These are phyloP conservation scores for Eupithecia pulchellata DNA, from an alignment of 2,888 invertebrate species.

Conservation along the genomic window DNA sequence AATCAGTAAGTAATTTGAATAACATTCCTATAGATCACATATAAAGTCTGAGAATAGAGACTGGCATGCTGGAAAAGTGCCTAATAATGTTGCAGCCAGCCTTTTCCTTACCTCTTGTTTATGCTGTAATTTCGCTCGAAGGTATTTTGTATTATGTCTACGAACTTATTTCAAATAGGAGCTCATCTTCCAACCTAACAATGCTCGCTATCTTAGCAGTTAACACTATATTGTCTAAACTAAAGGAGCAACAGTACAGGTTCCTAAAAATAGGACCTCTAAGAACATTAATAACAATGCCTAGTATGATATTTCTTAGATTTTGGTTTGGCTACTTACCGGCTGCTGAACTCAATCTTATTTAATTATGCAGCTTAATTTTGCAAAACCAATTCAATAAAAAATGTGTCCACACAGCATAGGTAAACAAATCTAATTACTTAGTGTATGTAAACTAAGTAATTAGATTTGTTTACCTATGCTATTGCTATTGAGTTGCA, in stretches of 20 bases:
- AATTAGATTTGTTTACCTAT: no score
- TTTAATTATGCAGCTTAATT: neutral
- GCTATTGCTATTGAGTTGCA: no score
- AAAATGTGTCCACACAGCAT: neutral
- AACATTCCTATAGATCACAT: neutral
- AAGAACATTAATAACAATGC: neutral
- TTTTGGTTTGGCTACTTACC: neutral
- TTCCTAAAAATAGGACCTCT: neutral
- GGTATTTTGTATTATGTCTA: neutral
- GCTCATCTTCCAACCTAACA: neutral
- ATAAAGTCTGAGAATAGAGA: neutral
- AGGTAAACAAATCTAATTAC: no score
- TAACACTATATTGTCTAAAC: neutral
- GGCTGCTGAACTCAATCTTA: neutral
- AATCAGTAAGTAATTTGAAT: constrained; percentile 17
- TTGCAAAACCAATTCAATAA: neutral
- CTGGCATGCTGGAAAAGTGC: constrained; percentile 17
- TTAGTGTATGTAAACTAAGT: no score
- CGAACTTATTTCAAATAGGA: neutral
- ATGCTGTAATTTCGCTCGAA: neutral
- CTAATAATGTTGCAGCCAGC: constrained; percentile 13
- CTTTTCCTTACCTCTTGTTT: neutral
- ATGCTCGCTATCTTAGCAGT: neutral
- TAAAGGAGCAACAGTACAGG: neutral
- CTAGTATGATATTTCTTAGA: neutral